Base-by-base conservation (phyloP, 1,140 invertebrate genomes). In the Chironomus striatipennis region DNA sequence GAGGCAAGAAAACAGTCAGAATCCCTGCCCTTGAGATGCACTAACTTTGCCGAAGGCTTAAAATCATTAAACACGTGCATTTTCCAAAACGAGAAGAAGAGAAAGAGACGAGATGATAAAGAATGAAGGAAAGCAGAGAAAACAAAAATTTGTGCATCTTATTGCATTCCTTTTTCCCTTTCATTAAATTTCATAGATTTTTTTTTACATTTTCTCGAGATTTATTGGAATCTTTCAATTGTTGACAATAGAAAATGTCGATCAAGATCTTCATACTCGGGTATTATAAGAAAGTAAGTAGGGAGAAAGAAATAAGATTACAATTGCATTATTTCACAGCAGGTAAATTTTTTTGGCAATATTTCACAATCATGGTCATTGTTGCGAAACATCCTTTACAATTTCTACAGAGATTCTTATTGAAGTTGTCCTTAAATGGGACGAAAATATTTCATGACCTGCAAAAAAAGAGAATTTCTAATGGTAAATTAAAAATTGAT, bases 11-110 rank as follows among this genome's bases (percentile, higher is more conserved):
- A 57, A 57, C 12, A 57, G n/a, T 57, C n/a, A 9, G 65, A 18
- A 70, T 70, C 18, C 17, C 47, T 57, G 47, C 47, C 7, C 20
- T 70, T 18, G 20, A 21, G 20, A 17, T 70, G 20, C 17, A 70
- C 18, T 9, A 70, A 20, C 65, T 21, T 7, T 7, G 17, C 18
- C 17, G n/a, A 70, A 21, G 65, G 65, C 65, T 70, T 21, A 70
- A 70, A 70, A 20, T 21, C 65, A 70, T 70, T 70, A 70, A 70
- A 70, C 65, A 70, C 65, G 65, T 70, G 65, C 65, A 70, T 57
- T 57, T 57, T 57, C 9, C 9, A 57, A 57, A 12, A 20, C 20
- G 4, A 15, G 65, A 70, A 70, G 65, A 70, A 18, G 65, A 20
- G 20, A 70, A 57, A 57, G 12, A 57, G 47, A 57, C 8, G n/a